Percentiles rank a stretch among this genome's conserved stretches.
phyloP scores from a whole-genome alignment of 2,888 invertebrate genomes.

The Ormyrus nitidulus region DNA sequence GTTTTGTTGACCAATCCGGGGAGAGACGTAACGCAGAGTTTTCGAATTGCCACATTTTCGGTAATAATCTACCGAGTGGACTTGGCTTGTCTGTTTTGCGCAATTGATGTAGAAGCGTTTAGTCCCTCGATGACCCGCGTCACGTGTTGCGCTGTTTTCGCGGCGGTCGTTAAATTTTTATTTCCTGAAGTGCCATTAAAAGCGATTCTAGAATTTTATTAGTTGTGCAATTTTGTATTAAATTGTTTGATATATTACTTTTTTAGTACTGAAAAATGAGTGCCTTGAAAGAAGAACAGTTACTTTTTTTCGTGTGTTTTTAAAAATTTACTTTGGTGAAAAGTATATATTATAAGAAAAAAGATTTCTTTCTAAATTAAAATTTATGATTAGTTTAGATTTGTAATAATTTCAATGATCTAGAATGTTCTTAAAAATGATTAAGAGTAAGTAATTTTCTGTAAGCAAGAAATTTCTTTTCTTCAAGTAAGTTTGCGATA shows the following conservation, averaged over 20 bases:
- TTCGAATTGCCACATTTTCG: conserved; percentile 40
- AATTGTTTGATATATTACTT: not conserved
- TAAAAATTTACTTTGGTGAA: too few relatives aligned
- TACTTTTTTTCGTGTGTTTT: too few relatives aligned
- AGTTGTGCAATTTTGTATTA: not conserved
- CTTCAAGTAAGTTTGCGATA: too few relatives aligned
- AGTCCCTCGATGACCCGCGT: not conserved
- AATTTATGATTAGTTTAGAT: too few relatives aligned
- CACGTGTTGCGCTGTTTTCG: conserved; percentile 3
- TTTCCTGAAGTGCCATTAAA: not conserved
- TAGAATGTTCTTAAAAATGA: too few relatives aligned
- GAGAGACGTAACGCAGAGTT: not conserved
- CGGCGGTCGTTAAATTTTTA: conserved; percentile 9
- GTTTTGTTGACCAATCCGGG: not conserved
- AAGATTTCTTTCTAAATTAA: too few relatives aligned
- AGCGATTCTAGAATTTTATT: not conserved
- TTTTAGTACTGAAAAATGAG: too few relatives aligned
- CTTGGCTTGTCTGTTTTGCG: conserved; percentile 28
- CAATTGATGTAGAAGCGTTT: not conserved
- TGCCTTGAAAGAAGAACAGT: too few relatives aligned
- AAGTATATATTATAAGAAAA: too few relatives aligned
- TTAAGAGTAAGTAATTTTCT: too few relatives aligned
- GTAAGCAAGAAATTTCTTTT: too few relatives aligned
- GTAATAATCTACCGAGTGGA: conserved; percentile 23
- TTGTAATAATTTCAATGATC: too few relatives aligned